These are phyloP conservation scores for Dinoponera quadriceps DNA, from an alignment of 1,140 invertebrate species.

Conservation along the genomic window DNA sequence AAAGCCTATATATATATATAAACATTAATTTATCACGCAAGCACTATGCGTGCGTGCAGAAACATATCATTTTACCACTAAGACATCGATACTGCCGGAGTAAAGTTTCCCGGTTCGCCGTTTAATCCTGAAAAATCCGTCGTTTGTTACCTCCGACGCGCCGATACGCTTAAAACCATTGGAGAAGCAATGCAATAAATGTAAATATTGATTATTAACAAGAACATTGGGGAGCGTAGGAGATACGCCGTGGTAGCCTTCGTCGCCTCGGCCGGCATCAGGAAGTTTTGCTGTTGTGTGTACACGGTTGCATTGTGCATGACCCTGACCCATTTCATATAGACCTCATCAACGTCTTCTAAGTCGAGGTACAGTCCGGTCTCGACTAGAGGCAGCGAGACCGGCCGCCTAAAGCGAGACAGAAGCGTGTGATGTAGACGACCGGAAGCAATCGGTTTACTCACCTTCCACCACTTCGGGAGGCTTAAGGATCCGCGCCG, in stretches of 20 bases:
- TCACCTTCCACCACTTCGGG: slow-evolving; percentile 39
- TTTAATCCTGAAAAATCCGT: too few relatives aligned
- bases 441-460: slow-evolving; percentile 68
- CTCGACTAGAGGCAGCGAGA: slow-evolving; percentile 57
- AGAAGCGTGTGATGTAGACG: slow-evolving; percentile 41
- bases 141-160: neutral
- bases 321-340: slow-evolving; percentile 81
- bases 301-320: slow-evolving; percentile 75
- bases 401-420: slow-evolving; percentile 54
- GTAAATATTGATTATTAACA: neutral
- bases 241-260: neutral
- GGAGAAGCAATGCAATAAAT: neutral
- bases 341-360: slow-evolving; percentile 78
- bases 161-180: neutral
- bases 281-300: slow-evolving; percentile 73
- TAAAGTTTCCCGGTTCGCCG: too few relatives aligned
- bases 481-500: slow-evolving; percentile 7
- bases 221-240: neutral
- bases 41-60: neutral
- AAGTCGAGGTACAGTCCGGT: slow-evolving; percentile 77
- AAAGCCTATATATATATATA: too few relatives aligned
- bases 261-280: slow-evolving; percentile 8
- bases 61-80: too few relatives aligned
- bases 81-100: too few relatives aligned
- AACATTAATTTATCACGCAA: too few relatives aligned